Percentiles rank a stretch among this genome's conserved stretches.
Conservation (phyloP, 2,888 invertebrate species). For the Drosophila greeni region DNA sequence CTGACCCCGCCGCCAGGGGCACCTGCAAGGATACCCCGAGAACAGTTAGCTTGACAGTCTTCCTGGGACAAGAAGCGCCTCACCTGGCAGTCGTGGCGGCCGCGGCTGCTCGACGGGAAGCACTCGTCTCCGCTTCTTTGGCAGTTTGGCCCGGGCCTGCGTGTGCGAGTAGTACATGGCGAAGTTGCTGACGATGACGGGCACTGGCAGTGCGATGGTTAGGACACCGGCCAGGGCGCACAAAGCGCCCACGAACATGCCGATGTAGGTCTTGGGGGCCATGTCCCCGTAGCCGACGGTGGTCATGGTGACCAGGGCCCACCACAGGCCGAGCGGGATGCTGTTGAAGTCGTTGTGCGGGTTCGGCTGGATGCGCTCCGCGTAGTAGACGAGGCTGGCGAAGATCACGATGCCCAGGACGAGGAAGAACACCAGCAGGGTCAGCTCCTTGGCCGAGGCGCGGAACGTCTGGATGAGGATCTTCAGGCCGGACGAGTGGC, state of each 20-base stretch:
- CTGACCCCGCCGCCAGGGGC: slow-evolving; percentile 76
- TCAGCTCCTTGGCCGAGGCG: slow-evolving; percentile 97
- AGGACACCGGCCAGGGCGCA: slow-evolving; percentile 99
- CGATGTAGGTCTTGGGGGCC: slow-evolving; percentile 98
- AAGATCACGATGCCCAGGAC: slow-evolving; percentile 98
- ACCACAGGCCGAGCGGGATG: slow-evolving; percentile 98
- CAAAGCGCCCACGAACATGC: slow-evolving; percentile 98
- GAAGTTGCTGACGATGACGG: slow-evolving; percentile 99
- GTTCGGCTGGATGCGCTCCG: slow-evolving; percentile 96
- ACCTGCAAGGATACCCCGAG: no score
- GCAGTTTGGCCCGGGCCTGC: slow-evolving; percentile 98
- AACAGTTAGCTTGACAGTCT: no score
- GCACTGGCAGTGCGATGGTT: slow-evolving; percentile 98
- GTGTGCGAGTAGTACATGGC: slow-evolving; percentile 97
- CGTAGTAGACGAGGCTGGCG: slow-evolving; percentile 98
- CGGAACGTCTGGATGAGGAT: slow-evolving; percentile 98
- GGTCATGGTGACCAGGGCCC: slow-evolving; percentile 99
- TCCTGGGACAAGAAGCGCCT: neutral
- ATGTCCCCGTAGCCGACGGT: slow-evolving; percentile 99
- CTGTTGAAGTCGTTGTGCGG: slow-evolving; percentile 98
- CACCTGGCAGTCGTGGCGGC: slow-evolving; percentile 79
- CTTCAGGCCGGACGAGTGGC: slow-evolving; percentile 98
- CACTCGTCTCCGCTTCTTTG: slow-evolving; percentile 97
- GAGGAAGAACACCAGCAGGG: slow-evolving; percentile 97
- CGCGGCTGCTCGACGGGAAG: slow-evolving; percentile 96